Evolutionary conservation across 2,113 vertebrate species (phyloP).

Genomic region (Delphinus delphis): DNA sequence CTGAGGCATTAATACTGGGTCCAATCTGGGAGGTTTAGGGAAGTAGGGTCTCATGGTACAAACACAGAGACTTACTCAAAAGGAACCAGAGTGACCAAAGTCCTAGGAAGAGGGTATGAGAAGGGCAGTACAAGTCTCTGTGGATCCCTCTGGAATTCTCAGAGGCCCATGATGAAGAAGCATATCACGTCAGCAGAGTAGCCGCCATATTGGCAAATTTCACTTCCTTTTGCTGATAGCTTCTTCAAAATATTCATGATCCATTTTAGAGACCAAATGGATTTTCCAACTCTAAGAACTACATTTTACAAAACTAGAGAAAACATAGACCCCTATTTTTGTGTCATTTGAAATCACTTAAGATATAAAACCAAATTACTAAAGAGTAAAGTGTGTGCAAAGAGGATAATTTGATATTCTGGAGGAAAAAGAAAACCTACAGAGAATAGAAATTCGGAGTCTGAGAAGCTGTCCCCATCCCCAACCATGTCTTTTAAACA

Average conservation of each 20-base stretch:
- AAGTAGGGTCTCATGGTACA: not conserved
- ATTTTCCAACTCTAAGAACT: not conserved
- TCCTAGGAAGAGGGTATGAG: not conserved
- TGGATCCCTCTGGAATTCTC: not conserved
- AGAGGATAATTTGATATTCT: not conserved
- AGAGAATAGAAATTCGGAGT: not conserved
- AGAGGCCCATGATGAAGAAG: not conserved
- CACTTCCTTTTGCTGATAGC: not conserved
- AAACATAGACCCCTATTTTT: not conserved
- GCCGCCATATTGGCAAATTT: not conserved
- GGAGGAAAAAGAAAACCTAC: not conserved
- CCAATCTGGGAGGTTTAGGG: not conserved
- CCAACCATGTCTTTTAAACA: not conserved
- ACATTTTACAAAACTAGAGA: slow-evolving; percentile 34
- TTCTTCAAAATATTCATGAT: not conserved
- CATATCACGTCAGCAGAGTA: rapidly evolving
- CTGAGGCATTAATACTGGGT: not conserved
- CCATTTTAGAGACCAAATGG: not conserved
- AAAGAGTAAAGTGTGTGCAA: not conserved
- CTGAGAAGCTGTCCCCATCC: not conserved
- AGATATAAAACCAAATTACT: slow-evolving; percentile 22
- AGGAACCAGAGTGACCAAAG: not conserved
- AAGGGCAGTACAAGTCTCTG: not conserved
- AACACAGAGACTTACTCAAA: not conserved
- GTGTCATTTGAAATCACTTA: slow-evolving; percentile 20